Evolutionary conservation across 1,140 invertebrate species (phyloP).

Genomic region (Yoshiicerus persimilis): DNA sequence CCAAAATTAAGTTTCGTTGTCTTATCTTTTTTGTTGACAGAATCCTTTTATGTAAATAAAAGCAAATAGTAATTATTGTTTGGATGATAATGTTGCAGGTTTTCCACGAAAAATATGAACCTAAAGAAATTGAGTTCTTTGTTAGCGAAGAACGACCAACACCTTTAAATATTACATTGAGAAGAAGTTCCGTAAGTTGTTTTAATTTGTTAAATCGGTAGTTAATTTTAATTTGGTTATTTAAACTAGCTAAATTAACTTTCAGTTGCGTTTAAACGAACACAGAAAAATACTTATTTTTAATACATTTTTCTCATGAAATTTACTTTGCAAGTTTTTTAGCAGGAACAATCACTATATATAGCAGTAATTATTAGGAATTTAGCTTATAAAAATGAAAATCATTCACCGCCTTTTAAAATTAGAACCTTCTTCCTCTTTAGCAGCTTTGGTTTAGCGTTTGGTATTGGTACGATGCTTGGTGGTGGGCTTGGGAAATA

Average conservation of each 20-base stretch:
- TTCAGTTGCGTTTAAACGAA: too few species aligned
- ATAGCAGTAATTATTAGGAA: too few species aligned
- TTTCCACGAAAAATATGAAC: conserved; percentile 78
- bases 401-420: too few species aligned
- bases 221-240: background rate
- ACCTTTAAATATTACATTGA: conserved; percentile 77
- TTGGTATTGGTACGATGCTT: background rate
- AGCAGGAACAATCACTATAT: too few species aligned
- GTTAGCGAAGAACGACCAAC: conserved; percentile 84
- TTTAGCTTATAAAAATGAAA: too few species aligned
- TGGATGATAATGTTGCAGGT: conserved; percentile 60
- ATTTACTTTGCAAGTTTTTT: too few species aligned
- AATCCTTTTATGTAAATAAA: too few species aligned
- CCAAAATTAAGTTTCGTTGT: too few species aligned
- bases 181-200: conserved; percentile 71
- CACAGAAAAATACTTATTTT: too few species aligned
- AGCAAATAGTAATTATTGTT: background rate
- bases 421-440: background rate
- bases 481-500: background rate
- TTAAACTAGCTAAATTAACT: background rate
- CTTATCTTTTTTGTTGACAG: too few species aligned
- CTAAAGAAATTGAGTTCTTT: conserved; percentile 79
- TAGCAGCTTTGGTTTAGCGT: background rate
- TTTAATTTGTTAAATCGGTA: background rate
- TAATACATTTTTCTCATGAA: too few species aligned